These are phyloP conservation scores for Telenomus remus DNA, from an alignment of 1,140 invertebrate species.

Conservation along the genomic window DNA sequence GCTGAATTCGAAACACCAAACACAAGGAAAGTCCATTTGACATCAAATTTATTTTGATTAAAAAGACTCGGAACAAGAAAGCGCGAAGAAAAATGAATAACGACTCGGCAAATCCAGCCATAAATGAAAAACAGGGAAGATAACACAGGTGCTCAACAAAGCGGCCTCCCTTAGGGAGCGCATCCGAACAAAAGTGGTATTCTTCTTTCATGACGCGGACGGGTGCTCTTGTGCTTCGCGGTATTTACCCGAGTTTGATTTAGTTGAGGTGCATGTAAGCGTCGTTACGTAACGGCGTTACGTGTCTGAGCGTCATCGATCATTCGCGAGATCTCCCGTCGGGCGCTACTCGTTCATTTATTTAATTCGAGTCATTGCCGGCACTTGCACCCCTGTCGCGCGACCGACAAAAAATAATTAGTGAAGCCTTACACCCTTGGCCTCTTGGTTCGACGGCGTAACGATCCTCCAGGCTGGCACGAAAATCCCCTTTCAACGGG, in stretches of 20 bases:
- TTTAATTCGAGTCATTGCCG: conserved; percentile 72
- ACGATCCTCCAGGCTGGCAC: conserved; percentile 47
- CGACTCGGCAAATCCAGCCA: conserved; percentile 1
- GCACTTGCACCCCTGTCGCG: conserved; percentile 70
- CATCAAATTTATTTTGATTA: no score
- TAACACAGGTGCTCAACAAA: conserved; percentile 22
- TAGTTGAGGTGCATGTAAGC: not conserved
- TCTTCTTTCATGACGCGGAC: conserved; percentile 17
- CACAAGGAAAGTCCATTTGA: no score
- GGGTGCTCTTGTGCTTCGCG: conserved; percentile 14
- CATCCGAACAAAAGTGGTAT: conserved; percentile 25
- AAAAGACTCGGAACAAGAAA: no score
- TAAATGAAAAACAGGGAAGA: conserved; percentile 2
- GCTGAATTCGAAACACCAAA: no score
- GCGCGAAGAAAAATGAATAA: not conserved
- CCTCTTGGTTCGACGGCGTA: conserved; percentile 42
- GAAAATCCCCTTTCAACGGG: conserved; percentile 41
- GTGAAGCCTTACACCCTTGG: conserved; percentile 72
- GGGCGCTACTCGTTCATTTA: conserved; percentile 71
- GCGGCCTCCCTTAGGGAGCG: conserved; percentile 15
- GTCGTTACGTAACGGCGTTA: conserved; percentile 14
- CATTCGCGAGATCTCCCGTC: conserved; percentile 26
- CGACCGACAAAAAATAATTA: conserved; percentile 75
- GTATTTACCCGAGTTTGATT: conserved; percentile 17
- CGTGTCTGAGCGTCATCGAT: conserved; percentile 19